phyloP scores from a whole-genome alignment of 1,140 invertebrate species.

The Brachionus calyciflorus region DNA sequence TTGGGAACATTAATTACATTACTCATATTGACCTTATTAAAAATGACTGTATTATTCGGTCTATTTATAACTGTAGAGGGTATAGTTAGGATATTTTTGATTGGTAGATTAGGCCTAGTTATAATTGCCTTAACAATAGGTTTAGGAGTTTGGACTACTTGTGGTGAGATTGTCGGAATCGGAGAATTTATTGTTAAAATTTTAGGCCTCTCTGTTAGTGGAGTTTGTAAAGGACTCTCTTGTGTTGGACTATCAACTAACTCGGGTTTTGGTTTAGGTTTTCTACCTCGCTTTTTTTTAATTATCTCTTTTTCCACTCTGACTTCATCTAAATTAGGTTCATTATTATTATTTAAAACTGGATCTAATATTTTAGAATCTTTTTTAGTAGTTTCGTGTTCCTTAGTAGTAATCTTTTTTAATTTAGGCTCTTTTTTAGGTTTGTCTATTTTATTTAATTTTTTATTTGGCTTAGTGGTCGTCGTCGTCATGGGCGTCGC shows the following conservation, averaged over 20 bases:
- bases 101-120: not conserved
- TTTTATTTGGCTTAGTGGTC: not conserved
- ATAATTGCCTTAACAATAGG: not conserved
- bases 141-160: not conserved
- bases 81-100: conserved; percentile 12
- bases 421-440: no score
- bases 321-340: no score
- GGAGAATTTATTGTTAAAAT: no score
- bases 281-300: not conserved
- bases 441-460: not conserved
- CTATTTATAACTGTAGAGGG: not conserved
- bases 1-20: conserved; percentile 22
- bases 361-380: not conserved
- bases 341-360: not conserved
- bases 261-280: not conserved
- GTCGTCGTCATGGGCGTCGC: not conserved
- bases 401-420: no score
- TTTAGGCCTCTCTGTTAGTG: no score
- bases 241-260: no score
- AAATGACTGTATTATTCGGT: not conserved
- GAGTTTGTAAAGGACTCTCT: no score
- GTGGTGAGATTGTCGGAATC: not conserved
- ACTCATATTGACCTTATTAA: not conserved
- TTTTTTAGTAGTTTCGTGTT: not conserved
- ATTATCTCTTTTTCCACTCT: not conserved